Evolutionary conservation across 2,797 vertebrate genomes (phyloP), one percentile per base, ranked within the genome.

Genomic region (Cirrhinus mrigala): DNA sequence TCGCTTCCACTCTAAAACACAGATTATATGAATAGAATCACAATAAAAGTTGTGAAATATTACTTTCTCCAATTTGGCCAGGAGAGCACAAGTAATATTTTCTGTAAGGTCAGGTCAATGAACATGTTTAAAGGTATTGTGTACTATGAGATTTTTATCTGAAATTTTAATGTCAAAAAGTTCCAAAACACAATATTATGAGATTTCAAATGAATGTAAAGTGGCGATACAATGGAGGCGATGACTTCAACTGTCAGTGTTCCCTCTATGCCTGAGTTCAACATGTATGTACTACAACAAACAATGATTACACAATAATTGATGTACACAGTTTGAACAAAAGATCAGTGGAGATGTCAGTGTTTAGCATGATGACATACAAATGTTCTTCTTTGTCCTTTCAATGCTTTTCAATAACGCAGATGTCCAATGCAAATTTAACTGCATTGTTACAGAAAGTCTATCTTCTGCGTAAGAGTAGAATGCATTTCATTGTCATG

Each of bases 231-330:
- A 73, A 82, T 46, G n/a, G 24, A 78, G 54, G 40, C 44, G n/a
- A 75, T 76, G 68, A 80, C 68, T 66, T 68, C 14, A 79, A 40
- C 58, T 52, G 73, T 89, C 88, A 89, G 88, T 89, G 85, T 87
- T 87, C 85, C 88, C 83, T 85, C 82, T 87, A 85, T 80, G 82
- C 85, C 85, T 64, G 79, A 70, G 75, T n/a, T 58, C 75, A 71
- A 56, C 54, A 27, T 33, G 22, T 68, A 37, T 58, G 24, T 58
- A 68, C 37, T 22, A 69, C 16, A 14, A 48, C 44, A 64, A 52
- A 22, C 60, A 79, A 15, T 20, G 7, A 22, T 50, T 60, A 9
- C 3, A 46, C 16, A 54, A 52, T 4, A 66, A 44, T 1, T 24
- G 6, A 69, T 46, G 6, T 6, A 46, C 50, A 58, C 20, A 4